Conservation (phyloP, 1,140 invertebrate species). For the Leptoteleia sp. region DNA sequence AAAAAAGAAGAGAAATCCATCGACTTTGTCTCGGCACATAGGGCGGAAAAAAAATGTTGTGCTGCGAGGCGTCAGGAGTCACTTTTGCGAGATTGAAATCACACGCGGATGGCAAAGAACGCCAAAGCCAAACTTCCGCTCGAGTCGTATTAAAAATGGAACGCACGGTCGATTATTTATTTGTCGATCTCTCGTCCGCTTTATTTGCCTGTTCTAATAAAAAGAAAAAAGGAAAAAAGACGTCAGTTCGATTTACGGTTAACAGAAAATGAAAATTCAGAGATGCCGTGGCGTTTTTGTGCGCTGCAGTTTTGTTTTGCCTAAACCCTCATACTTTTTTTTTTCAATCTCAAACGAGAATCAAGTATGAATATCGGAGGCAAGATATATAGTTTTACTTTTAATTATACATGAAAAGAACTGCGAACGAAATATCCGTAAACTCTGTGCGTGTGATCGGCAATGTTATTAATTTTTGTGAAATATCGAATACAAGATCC, state of each 20-base stretch:
- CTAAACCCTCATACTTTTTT: too few relatives aligned
- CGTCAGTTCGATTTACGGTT: slow-evolving; percentile 50
- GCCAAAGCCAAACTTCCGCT: slow-evolving; percentile 57
- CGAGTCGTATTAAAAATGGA: slow-evolving; percentile 57
- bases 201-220: slow-evolving; percentile 44
- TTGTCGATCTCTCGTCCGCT: slow-evolving; percentile 42
- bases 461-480: too few relatives aligned
- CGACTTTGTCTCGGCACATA: slow-evolving; percentile 46
- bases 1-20: too few relatives aligned
- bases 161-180: slow-evolving; percentile 61
- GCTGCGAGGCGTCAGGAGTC: slow-evolving; percentile 50
- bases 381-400: slow-evolving; percentile 14
- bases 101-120: slow-evolving; percentile 52
- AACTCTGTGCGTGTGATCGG: too few relatives aligned
- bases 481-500: too few relatives aligned
- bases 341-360: neutral
- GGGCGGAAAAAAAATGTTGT: slow-evolving; percentile 51
- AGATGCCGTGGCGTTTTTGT: slow-evolving; percentile 2
- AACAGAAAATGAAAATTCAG: slow-evolving; percentile 41
- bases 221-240: too few relatives aligned
- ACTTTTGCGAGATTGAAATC: slow-evolving; percentile 59
- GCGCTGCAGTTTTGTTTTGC: slow-evolving; percentile 9
- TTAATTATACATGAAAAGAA: neutral
- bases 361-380: slow-evolving; percentile 1
- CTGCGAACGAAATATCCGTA: too few relatives aligned